Percentiles rank a stretch among this genome's conserved stretches.
Conservation (phyloP, 2,113 vertebrate species). For the Paracanthobrama guichenoti region DNA sequence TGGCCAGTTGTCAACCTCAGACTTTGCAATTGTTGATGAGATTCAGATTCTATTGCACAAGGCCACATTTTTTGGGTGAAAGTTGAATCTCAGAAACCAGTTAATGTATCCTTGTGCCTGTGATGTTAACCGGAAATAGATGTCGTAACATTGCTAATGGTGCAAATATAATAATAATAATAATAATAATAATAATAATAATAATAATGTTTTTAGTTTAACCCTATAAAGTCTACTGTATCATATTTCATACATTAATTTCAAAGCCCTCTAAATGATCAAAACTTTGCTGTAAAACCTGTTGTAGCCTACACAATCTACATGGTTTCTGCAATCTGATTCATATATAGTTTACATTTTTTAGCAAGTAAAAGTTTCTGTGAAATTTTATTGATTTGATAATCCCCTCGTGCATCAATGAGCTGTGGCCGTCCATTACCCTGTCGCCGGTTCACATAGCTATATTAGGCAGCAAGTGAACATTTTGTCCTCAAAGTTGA, state of each 20-base stretch:
- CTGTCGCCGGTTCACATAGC: too few species aligned
- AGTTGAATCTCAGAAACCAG: not conserved
- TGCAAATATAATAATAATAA: too few species aligned
- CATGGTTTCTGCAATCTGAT: not conserved
- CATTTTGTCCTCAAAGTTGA: too few species aligned
- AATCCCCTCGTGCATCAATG: too few species aligned
- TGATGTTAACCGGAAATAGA: not conserved
- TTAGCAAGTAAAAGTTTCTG: not conserved
- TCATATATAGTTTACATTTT: not conserved
- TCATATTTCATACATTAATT: not conserved
- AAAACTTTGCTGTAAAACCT: not conserved
- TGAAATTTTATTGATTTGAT: too few species aligned
- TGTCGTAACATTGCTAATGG: not conserved
- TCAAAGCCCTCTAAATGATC: not conserved
- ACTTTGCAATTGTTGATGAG: not conserved
- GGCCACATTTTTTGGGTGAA: not conserved
- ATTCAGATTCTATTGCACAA: not conserved
- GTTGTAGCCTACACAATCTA: not conserved
- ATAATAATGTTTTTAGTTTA: too few species aligned
- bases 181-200: too few species aligned
- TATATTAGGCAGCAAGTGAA: too few species aligned
- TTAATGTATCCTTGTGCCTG: not conserved
- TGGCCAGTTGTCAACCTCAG: not conserved
- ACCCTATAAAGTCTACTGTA: not conserved
- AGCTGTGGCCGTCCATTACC: too few species aligned